Conservation (phyloP, 2,113 vertebrate species). For the Peucedramus taeniatus region DNA sequence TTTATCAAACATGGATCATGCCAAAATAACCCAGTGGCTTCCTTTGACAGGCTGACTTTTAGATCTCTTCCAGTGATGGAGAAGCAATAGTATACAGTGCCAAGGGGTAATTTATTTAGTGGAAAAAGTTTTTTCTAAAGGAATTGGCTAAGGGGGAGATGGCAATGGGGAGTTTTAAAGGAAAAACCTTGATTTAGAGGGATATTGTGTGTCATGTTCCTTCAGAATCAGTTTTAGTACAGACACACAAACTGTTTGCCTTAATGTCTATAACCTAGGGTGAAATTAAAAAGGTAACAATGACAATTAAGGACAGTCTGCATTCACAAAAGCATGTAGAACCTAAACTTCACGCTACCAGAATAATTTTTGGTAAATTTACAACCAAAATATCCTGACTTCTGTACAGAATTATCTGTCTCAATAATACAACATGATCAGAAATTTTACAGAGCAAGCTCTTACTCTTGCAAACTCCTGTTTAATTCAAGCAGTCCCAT, state of each 20-base stretch:
- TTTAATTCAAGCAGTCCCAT: neutral
- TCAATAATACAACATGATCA: neutral
- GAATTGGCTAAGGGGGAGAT: neutral
- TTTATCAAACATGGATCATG: neutral
- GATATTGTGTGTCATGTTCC: neutral
- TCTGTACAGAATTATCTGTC: neutral
- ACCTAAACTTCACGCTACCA: neutral
- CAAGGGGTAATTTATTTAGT: neutral
- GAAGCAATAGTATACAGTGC: neutral
- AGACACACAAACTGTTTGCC: neutral
- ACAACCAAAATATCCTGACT: neutral
- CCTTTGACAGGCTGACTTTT: neutral
- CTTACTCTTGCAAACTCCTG: neutral
- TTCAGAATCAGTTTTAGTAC: neutral
- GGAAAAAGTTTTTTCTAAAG: neutral
- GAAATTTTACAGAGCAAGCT: neutral
- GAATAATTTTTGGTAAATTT: neutral
- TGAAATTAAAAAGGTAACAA: neutral
- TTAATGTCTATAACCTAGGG: neutral
- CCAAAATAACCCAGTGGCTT: neutral
- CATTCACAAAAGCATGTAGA: neutral
- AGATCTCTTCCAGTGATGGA: neutral
- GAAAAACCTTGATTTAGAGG: neutral
- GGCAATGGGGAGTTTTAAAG: neutral
- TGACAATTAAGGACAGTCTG: neutral